These are phyloP conservation scores for Marcusenius ussheri DNA, from an alignment of 2,113 vertebrate genomes.

Conservation along the genomic window DNA sequence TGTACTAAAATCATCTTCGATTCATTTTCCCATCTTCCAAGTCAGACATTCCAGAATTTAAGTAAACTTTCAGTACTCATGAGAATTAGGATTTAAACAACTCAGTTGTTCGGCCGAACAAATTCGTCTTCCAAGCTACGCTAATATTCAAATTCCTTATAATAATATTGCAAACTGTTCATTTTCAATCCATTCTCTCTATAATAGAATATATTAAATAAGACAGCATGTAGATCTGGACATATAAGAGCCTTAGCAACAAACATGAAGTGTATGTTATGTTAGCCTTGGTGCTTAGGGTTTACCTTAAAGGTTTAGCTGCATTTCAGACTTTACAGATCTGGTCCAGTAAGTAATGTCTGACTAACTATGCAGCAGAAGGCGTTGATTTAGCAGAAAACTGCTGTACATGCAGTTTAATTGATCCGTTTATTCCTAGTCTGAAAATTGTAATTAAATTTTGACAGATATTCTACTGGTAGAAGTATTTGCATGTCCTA, in stretches of 20 bases:
- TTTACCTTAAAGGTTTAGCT: background rate
- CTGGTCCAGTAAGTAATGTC: background rate
- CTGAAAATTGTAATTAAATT: background rate
- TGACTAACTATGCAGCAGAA: background rate
- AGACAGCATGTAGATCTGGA: background rate
- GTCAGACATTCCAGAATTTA: background rate
- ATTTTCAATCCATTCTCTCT: background rate
- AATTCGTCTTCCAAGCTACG: background rate
- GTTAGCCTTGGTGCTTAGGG: background rate
- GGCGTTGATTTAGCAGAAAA: background rate
- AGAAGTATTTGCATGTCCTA: background rate
- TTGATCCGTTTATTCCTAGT: background rate
- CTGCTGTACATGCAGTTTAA: background rate
- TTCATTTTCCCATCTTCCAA: background rate
- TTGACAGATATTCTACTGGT: background rate
- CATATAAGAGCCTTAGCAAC: background rate
- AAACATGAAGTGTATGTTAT: background rate
- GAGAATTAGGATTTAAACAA: background rate
- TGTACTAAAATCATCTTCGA: background rate
- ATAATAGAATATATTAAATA: background rate
- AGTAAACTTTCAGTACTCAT: background rate
- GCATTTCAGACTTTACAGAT: background rate
- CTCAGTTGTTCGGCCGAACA: background rate
- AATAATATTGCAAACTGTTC: background rate
- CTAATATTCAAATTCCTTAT: background rate